Evolutionary conservation across 2,797 vertebrate genomes (phyloP).

Genomic region (Pempheris klunzingeri): DNA sequence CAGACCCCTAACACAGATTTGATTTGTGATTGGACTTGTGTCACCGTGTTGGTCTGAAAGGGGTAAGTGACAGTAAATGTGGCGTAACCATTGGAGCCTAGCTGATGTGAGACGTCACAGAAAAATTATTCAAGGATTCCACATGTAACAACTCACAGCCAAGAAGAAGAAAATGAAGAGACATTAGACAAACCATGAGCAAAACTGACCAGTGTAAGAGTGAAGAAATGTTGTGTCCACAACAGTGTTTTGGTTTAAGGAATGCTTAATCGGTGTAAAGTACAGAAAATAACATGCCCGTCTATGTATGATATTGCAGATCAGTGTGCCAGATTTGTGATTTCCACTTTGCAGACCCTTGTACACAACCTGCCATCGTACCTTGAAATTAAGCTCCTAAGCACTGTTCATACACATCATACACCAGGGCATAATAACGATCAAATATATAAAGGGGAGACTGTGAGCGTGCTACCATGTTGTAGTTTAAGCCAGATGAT

Average conservation of each 20-base stretch:
- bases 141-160: neutral
- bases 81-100: neutral
- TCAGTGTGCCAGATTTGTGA: neutral
- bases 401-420: neutral
- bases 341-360: neutral
- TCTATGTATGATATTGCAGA: neutral
- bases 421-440: neutral
- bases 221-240: neutral
- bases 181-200: neutral
- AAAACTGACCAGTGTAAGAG: neutral
- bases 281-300: neutral
- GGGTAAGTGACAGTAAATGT: neutral
- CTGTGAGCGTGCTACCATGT: neutral
- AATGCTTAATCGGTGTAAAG: neutral
- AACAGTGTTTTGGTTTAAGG: neutral
- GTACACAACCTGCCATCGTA: neutral
- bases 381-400: neutral
- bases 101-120: neutral
- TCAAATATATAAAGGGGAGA: neutral
- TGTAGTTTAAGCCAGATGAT: neutral
- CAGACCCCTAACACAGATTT: too few species aligned
- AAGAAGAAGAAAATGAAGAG: neutral
- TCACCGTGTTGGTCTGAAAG: too few species aligned
- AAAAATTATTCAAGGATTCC: neutral
- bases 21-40: too few species aligned